Base-by-base conservation (phyloP, 2,888 invertebrate genomes). In the Eudemis profundana region DNA sequence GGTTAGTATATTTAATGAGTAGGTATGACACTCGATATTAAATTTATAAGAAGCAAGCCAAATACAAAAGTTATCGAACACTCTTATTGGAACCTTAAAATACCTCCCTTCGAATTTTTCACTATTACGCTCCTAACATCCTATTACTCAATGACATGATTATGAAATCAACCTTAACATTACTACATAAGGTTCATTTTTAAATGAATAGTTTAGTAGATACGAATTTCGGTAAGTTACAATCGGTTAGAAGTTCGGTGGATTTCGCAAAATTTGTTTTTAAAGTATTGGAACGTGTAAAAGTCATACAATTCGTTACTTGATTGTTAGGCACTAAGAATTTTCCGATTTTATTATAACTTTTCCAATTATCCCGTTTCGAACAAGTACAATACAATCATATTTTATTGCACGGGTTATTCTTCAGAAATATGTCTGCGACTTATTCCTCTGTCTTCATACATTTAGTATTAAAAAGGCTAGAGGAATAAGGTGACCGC, bases 31-130 rank as follows among this genome's bases (percentile, higher is more conserved):
- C 10, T 23, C 38, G 40, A 65, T 65, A 65, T 65, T 59, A 50
- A 36, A 53, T 65, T 60, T 65, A 54, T 62, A 65, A 65, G 65
- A 65, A 60, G 53, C 60, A 53, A 44, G 14, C 27, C 65, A 59
- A 65, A 60, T 44, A 61, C 51, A 47, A 47, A 65, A 60, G 46
- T 65, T 19, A 14, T 33, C 21, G 49, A 65, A 50, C 59, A 53
- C 27, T 47, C 57, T 60, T 60, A 60, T 65, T 65, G 65, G 29
- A 29, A 65, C 40, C 59, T 53, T 46, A 60, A 47, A 60, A 53
- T 29, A 47, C 15, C 46, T 59, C 57, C 57, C 57, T 46, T 47
- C 46, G 33, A 23, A 10, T 33, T 14, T 33, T 2, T 2, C 1
- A 14, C 10, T 14, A 19, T 47, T 46, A 29, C 12, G 19, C 15